Evolutionary conservation across 2,113 vertebrate species (phyloP), one percentile per base, ranked within the genome.

Genomic region (Chascanopsetta lugubris): DNA sequence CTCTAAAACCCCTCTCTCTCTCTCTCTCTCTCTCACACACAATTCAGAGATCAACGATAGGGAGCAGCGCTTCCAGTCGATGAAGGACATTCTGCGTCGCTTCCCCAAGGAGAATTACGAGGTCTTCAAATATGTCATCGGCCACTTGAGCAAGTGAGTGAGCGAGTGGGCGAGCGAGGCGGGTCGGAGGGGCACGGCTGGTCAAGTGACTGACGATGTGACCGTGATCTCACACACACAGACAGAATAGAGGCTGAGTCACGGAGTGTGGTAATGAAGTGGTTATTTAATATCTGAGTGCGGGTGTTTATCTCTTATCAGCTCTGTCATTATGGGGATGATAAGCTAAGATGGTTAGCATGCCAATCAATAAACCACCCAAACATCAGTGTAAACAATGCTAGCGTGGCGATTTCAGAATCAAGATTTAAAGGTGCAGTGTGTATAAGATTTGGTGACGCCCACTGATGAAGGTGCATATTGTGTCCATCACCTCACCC

Each of bases 61-160:
- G 49, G 96, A 98, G 69, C 95, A 96, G 90, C 95, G 95, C 68
- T 86, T 96, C 54, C 94, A 94, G 8, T 91, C 94, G 40, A 95
- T 98, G 78, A 96, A 94, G 87, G 96, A 98, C n/a, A 91, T 95
- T 29, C 92, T 98, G 58, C 93, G 91, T 76, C 94, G 90, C 61
- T 98, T 98, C 72, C 96, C 96, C 25, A 94, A 87, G 85, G 96
- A 98, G 73, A 98, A 98, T 90, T 94, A 96, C 0, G 96, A 98
- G 65, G 94, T 98, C 92, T 98, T 98, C 94, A 98, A 94, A 93
- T 98, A 95, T 2, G 96, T 98, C 90, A 94, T 94, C 86, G 94
- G 90, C 55, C 96, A 98, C 88, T 88, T 98, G 67, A 95, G 94
- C 93, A 96, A 93, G 96, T 98, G 88, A 45, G 95, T 90, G 78